Base-by-base conservation (phyloP, 2,888 invertebrate genomes). In the Synergus japonicus region DNA sequence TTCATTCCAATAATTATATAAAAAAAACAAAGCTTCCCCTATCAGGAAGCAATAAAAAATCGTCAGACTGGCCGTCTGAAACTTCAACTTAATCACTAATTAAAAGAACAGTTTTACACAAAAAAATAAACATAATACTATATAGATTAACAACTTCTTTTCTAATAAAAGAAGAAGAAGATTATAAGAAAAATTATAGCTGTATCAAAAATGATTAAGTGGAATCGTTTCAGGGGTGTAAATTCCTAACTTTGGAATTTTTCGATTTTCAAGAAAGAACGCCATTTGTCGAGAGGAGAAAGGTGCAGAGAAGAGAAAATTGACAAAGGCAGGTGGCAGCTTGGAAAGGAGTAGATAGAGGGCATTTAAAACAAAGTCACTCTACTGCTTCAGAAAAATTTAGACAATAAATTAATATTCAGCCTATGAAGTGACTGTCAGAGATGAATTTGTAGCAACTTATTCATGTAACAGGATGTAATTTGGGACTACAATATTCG, bases 401-500 rank as follows among this genome's bases (percentile, higher is more conserved):
- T 37, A 37, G 37, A 5, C 0, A 37, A 29, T 29, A 29, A 29
- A 29, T 29, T 29, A 29, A 29, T 29, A 29, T 29, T 29, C 2
- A 29, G 29, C 29, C 29, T 15, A 49, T 69, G 29, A 66, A 66
- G 15, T 18, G 18, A 12, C 54, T 73, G 54, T 54, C 73, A 49
- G 29, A 41, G 41, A 58, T 73, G 49, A 73, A 54, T 73, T 41
- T 41, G 73, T 54, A 37, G n/a, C 37, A 73, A 73, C 73, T 54
- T 73, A 54, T 37, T 73, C 37, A 29, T 54, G 73, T 54, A 37
- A 41, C 54, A 10, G n/a, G n/a, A 54, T 54, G 46, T 73, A 73
- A 37, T 73, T 54, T 54, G 73, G 73, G 18, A 73, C 54, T 73
- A 54, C 54, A 54, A 54, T 73, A 73, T 73, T 73, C 54, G 73